These are phyloP conservation scores for Hestina assimilis DNA, from an alignment of 1,140 invertebrate genomes.

Conservation along the genomic window DNA sequence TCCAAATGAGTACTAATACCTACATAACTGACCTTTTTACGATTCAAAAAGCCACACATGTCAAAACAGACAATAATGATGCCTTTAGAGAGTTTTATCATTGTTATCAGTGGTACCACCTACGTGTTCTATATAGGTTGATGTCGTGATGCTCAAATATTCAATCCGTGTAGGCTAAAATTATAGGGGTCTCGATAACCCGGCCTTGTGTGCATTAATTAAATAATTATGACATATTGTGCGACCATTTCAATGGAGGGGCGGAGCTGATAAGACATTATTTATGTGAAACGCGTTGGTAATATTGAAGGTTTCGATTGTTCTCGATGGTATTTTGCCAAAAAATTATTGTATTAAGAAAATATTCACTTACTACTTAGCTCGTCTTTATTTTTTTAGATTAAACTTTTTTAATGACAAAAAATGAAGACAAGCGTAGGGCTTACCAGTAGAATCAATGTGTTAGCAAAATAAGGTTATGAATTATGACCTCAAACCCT, in stretches of 20 bases:
- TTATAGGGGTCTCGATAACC: conserved; percentile 63
- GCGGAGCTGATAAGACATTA: conserved; percentile 61
- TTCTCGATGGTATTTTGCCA: neutral
- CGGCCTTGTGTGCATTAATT: conserved; percentile 61
- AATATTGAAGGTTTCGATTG: conserved; percentile 12
- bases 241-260: conserved; percentile 65
- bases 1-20: no score
- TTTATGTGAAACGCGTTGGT: conserved; percentile 13
- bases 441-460: no score
- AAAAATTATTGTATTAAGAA: neutral
- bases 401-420: no score
- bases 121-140: neutral
- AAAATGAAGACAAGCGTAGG: no score
- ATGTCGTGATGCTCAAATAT: conserved; percentile 36
- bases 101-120: neutral
- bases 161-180: conserved; percentile 54
- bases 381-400: no score
- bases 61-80: no score
- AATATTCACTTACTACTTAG: no score
- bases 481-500: no score
- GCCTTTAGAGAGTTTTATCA: no score
- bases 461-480: no score
- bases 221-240: conserved; percentile 77
- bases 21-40: no score
- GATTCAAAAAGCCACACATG: no score